A percentile compares a stretch with the other conserved stretches of the same genome.
Conservation (phyloP, 2,888 invertebrate genomes). For the Laspeyria flexula region DNA sequence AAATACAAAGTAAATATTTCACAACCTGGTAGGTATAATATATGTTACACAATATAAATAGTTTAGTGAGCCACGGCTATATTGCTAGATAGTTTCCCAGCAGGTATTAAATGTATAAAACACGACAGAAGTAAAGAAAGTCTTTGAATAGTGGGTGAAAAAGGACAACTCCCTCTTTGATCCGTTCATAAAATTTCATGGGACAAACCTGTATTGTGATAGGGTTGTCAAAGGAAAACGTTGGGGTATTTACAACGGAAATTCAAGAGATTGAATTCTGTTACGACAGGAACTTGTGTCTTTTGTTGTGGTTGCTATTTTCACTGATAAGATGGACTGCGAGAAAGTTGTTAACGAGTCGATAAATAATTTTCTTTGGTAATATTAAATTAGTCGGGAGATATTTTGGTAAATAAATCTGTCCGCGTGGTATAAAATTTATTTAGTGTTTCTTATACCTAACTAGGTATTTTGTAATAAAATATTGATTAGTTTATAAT, state of each 20-base stretch:
- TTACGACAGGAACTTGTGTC: not conserved
- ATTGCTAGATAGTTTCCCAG: too few species aligned
- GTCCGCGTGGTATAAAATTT: too few species aligned
- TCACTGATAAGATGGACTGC: not conserved
- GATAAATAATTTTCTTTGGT: too few species aligned
- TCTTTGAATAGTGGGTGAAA: slow-evolving; percentile 30
- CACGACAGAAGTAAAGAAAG: not conserved
- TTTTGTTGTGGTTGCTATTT: not conserved
- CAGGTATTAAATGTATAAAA: not conserved
- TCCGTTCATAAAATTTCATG: slow-evolving; percentile 37
- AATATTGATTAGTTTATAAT: too few species aligned
- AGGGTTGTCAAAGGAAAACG: slow-evolving; percentile 28
- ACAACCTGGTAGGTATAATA: too few species aligned
- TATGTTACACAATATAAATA: too few species aligned
- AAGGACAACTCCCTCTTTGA: slow-evolving; percentile 11
- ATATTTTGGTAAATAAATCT: too few species aligned
- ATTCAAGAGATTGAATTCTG: slow-evolving; percentile 1
- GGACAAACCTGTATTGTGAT: slow-evolving; percentile 9
- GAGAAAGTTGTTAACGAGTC: not conserved
- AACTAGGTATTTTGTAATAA: too few species aligned
- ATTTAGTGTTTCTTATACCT: too few species aligned
- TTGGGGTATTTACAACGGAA: slow-evolving; percentile 3
- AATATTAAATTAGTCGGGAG: too few species aligned
- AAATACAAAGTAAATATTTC: too few species aligned
- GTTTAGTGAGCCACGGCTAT: too few species aligned